Base-by-base conservation (phyloP, 2,797 vertebrate genomes). In the Pterois miles region DNA sequence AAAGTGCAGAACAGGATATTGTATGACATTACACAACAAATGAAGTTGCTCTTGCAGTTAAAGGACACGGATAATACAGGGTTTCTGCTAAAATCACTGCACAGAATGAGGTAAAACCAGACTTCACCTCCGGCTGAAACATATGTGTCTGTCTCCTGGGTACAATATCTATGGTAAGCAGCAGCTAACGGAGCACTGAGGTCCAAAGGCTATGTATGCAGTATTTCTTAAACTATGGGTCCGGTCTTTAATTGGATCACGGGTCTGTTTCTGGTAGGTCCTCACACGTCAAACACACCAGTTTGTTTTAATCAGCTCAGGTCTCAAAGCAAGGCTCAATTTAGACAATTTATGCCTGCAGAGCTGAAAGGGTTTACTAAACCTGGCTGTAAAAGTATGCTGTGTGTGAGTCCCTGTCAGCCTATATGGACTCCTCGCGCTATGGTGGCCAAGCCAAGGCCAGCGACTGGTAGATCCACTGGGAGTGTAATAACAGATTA, bases 401-500 rank as follows among this genome's bases (percentile, higher is more conserved):
- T 31, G 78, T 85, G 85, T 88, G 85, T 85, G 90, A 86, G 85
- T 88, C 89, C 75, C 85, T 75, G 86, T 92, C 93, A 88, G 88
- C 81, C 82, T 78, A 73, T 83, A 73, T 16, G 58, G 76, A 75
- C 87, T 86, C 76, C 43, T 70, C 31, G 29, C 52, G 59, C 82
- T 80, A 79, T 18, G 79, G 88, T 91, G 91, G 92, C 89, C 88
- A 56, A 90, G 88, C 88, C 92, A 90, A 91, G 90, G 87, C 89
- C 90, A 84, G 88, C 73, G 84, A 88, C 91, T 88, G 83, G 69
- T 89, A 80, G 88, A 93, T 94, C 92, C 91, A 87, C 92, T 77
- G 89, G 85, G 91, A 92, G 89, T 84, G 91, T 87, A 90, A 90
- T 91, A 94, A 91, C 92, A 93, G 93, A 94, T 95, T 93, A 94